Base-by-base conservation (phyloP, 2,888 invertebrate species). In the Aphrophora alni region DNA sequence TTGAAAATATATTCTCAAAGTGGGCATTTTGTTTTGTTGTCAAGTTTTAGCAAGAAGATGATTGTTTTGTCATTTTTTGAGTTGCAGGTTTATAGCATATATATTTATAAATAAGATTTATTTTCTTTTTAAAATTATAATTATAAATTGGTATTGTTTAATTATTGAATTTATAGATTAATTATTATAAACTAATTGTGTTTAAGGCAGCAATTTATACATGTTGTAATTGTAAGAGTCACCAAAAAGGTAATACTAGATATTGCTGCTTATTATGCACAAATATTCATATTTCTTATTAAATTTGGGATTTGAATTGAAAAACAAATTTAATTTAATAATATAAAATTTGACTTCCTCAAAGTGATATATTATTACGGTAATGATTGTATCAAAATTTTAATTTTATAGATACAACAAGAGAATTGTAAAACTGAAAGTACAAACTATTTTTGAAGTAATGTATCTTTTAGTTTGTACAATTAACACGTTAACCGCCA, bases 151-250 rank as follows among this genome's bases (percentile, higher is more conserved):
- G 81, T 80, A 80, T 70, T 70, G 68, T 68, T 68, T 68, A n/a
- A n/a, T n/a, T 27, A 80, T 59, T 77, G 77, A 77, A 80, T 80
- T 74, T 79, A 79, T 68, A 44, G 33, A 78, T 78, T 73, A 59
- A 74, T 79, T 79, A 51, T 76, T 27, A 75, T 76, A 76, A 76
- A 68, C 76, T 38, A 59, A 73, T 79, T 82, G 82, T 83, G 78
- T 83, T 83, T 83, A 75, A 76, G 84, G 84, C 84, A 84, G 83
- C 84, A 84, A 84, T 84, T 84, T 84, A 83, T 84, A 84, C 84
- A 84, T 84, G 84, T 80, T 59, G 38, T 68, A 75, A 38, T 24
- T 25, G 38, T 77, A 71, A 77, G 70, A 14, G 59, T 59, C 21
- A 59, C 59, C 59, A 59, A 59, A 10, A 59, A 59, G 59, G 59